These are phyloP conservation scores for Zophobas morio DNA, from an alignment of 1,140 invertebrate species.

Conservation along the genomic window DNA sequence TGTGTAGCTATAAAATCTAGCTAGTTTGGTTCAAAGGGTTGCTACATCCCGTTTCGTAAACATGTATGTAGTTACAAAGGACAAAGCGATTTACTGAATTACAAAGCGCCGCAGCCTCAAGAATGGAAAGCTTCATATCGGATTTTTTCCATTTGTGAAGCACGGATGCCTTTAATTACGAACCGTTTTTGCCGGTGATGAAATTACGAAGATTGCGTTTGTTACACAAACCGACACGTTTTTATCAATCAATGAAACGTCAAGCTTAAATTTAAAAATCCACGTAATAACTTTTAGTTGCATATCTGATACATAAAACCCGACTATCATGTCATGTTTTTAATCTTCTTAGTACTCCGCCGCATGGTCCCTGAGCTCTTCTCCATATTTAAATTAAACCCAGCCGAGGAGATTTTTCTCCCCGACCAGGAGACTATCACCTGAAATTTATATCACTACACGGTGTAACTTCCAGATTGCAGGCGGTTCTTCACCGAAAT, in stretches of 20 bases:
- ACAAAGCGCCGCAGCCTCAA: conserved; percentile 22
- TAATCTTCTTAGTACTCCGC: conserved; percentile 37
- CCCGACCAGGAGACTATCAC: not conserved
- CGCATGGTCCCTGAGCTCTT: conserved; percentile 1
- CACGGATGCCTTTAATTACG: not conserved
- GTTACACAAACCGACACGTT: not conserved
- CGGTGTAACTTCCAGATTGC: no score
- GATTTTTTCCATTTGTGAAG: not conserved
- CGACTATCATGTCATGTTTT: conserved; percentile 27
- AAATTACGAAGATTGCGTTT: not conserved
- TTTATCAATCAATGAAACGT: not conserved
- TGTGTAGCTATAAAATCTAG: conserved; percentile 19
- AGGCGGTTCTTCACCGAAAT: no score
- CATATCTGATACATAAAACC: conserved; percentile 20
- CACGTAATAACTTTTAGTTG: not conserved
- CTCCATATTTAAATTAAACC: conserved; percentile 40
- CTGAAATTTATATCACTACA: not conserved
- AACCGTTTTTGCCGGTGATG: not conserved
- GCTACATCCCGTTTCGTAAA: conserved; percentile 20
- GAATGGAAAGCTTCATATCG: conserved; percentile 17
- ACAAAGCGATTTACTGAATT: conserved; percentile 38
- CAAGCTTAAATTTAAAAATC: not conserved
- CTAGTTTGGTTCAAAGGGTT: conserved; percentile 30
- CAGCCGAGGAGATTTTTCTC: conserved; percentile 16
- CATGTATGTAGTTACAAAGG: conserved; percentile 31